phyloP scores from a whole-genome alignment of 2,888 invertebrate genomes.

The Digitonthophagus gazella region DNA sequence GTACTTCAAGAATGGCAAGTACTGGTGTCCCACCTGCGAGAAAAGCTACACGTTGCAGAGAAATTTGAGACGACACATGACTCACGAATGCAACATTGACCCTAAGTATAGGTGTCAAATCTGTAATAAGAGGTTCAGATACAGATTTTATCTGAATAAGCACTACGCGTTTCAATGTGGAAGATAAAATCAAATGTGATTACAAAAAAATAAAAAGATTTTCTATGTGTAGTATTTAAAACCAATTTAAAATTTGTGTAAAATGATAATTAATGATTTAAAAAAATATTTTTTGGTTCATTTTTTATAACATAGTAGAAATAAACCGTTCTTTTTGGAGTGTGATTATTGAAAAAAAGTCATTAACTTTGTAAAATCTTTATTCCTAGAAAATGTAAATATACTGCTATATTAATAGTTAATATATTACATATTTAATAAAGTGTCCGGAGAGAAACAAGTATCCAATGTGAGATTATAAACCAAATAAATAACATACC shows the following conservation, averaged over 20 bases:
- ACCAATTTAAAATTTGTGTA: too few relatives aligned
- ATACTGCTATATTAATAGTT: neutral
- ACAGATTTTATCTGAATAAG: constrained; percentile 42
- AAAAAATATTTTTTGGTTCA: too few relatives aligned
- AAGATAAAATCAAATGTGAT: neutral
- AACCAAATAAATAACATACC: neutral
- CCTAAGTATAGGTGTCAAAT: constrained; percentile 45
- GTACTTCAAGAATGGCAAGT: constrained; percentile 14
- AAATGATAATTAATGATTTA: too few relatives aligned
- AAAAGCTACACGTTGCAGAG: constrained; percentile 47
- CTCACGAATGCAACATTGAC: constrained; percentile 33
- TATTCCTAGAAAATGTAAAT: too few relatives aligned
- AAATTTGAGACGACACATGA: constrained; percentile 33
- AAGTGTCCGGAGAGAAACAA: neutral
- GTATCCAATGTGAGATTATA: neutral
- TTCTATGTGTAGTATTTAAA: too few relatives aligned
- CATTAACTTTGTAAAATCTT: too few relatives aligned
- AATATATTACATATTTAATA: neutral
- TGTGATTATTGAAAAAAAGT: too few relatives aligned
- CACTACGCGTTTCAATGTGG: constrained; percentile 13
- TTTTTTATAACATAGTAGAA: too few relatives aligned
- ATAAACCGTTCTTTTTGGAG: too few relatives aligned
- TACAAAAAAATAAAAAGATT: neutral
- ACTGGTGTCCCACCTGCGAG: constrained; percentile 46
- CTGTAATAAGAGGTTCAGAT: constrained; percentile 50